Percentiles rank a stretch among this genome's conserved stretches.
phyloP scores from a whole-genome alignment of 2,113 vertebrate species.

The Neopipo cinnamomea region DNA sequence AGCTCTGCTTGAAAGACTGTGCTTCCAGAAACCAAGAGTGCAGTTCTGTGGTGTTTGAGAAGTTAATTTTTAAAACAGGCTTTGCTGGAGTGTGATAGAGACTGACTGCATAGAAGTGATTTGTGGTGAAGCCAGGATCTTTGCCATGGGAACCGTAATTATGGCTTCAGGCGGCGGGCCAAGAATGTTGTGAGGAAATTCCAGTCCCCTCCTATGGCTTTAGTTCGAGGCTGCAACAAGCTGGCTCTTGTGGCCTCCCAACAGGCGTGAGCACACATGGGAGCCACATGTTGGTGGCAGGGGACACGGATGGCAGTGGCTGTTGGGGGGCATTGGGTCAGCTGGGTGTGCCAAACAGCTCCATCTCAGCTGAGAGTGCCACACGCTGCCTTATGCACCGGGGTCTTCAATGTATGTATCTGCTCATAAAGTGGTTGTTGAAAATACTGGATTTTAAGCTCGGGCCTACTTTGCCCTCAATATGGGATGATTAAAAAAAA shows the following conservation, averaged over 20 bases:
- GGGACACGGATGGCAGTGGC: neutral
- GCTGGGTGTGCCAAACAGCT: neutral
- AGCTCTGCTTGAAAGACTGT: neutral
- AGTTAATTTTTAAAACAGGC: slow-evolving; percentile 59
- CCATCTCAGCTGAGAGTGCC: neutral
- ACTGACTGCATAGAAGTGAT: slow-evolving; percentile 50
- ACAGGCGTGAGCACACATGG: slow-evolving; percentile 5
- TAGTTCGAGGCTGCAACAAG: slow-evolving; percentile 30
- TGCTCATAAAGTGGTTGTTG: neutral
- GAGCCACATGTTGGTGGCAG: neutral
- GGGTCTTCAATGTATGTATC: neutral
- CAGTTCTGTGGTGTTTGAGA: neutral
- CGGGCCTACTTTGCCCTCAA: neutral
- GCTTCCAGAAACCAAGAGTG: neutral
- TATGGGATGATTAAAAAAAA: neutral
- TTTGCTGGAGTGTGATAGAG: slow-evolving; percentile 18
- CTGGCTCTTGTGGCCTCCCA: slow-evolving; percentile 36
- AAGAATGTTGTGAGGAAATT: slow-evolving; percentile 60
- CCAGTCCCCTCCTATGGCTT: slow-evolving; percentile 44
- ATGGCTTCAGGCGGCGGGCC: slow-evolving; percentile 58
- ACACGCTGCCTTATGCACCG: neutral
- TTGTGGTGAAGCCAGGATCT: slow-evolving; percentile 53
- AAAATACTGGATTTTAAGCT: neutral
- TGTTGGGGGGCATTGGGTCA: fast-evolving
- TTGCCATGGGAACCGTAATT: slow-evolving; percentile 70